Base-by-base conservation (phyloP, 2,797 vertebrate genomes). In the Vireo griseus region DNA sequence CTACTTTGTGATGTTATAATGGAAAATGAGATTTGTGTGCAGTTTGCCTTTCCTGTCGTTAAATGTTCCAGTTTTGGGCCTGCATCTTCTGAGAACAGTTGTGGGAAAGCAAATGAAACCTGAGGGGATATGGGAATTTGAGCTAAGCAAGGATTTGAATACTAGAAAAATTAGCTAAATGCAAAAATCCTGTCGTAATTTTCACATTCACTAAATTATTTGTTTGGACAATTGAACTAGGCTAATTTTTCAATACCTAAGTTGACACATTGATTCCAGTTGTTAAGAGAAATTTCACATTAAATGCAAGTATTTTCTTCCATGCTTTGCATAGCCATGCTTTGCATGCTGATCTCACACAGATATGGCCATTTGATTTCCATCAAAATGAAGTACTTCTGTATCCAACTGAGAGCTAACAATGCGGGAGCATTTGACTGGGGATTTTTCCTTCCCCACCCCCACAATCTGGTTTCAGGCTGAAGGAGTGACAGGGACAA, bases 91-190 rank as follows among this genome's bases (percentile, higher is more conserved):
- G 39, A 33, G 29, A 74, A 37, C 37, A 33, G 55, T 9, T 69
- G 37, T n/a, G 42, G 47, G 78, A 95, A 92, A 77, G 31, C 33
- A 73, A 75, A 42, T 1, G 1, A 67, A 83, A 71, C 57, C 57
- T 74, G 29, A 42, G 3, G 5, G 7, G 37, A 50, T 2, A 4
- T 59, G 65, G n/a, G 45, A 85, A 61, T 87, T 74, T 61, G 45
- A 80, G 37, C 58, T 45, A 24, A 89, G 52, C 35, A 35, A 92
- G 72, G 54, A 48, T 93, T 89, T 87, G 62, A 86, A 62, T 58
- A 62, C 48, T 47, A 79, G 12, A 68, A 71, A 94, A 91, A 90
- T 59, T 63, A 62, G 45, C 58, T 63, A 6, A 67, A 44, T 47
- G n/a, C 29, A n/a, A 17, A 71, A 73, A 14, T 69, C 48, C 63